Evolutionary conservation across 2,888 invertebrate genomes (phyloP).

Genomic region (Zygaena filipendulae): DNA sequence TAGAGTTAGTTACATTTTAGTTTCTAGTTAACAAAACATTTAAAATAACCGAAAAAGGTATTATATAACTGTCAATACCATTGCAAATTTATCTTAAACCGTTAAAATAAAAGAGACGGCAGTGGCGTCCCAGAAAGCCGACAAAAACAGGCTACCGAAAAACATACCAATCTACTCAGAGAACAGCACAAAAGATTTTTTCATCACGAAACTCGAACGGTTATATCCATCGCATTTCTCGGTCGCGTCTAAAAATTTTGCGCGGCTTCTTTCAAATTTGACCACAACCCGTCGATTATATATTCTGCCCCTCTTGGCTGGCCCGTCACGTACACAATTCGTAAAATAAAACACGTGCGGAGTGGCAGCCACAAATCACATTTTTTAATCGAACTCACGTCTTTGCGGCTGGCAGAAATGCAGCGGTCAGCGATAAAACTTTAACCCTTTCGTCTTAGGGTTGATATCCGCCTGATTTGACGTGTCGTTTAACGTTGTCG

Average conservation of each 20-base stretch:
- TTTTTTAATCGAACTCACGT: conserved; percentile 66
- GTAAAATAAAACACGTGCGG: conserved; percentile 61
- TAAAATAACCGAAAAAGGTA: no score
- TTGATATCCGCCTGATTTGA: no score
- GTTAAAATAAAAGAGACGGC: no score
- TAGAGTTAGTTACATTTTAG: no score
- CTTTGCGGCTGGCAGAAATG: conserved; percentile 27
- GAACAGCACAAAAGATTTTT: no score
- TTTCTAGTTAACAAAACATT: no score
- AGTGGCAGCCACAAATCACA: conserved; percentile 63
- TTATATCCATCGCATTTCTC: no score
- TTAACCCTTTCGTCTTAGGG: conserved; percentile 22
- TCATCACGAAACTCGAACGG: background rate
- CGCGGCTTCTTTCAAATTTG: background rate
- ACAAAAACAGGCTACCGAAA: background rate
- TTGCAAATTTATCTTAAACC: no score
- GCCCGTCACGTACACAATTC: conserved; percentile 51
- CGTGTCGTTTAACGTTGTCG: conserved; percentile 28
- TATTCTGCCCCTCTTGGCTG: conserved; percentile 35
- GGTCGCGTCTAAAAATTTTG: background rate
- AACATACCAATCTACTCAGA: no score
- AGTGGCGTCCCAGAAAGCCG: no score
- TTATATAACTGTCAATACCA: no score
- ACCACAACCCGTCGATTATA: conserved; percentile 22
- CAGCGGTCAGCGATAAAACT: no score